phyloP scores from a whole-genome alignment of 1,140 invertebrate species.

The Dinoponera quadriceps region DNA sequence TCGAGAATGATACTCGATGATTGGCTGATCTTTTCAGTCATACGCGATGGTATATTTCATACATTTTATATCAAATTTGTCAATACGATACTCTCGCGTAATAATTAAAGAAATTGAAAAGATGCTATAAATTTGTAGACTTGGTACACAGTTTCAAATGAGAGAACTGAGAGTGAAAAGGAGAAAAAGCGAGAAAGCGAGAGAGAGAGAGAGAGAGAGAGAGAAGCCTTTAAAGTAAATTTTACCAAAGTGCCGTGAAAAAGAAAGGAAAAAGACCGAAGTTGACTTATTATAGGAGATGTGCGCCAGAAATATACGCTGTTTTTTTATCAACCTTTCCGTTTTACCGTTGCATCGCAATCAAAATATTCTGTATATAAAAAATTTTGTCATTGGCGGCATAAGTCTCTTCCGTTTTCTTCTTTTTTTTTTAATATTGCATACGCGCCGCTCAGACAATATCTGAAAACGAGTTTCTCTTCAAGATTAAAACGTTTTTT shows the following conservation, averaged over 20 bases:
- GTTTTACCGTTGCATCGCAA: constrained; percentile 48
- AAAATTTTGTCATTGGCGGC: constrained; percentile 5
- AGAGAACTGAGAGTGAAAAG: constrained; percentile 9
- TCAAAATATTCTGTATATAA: constrained; percentile 58
- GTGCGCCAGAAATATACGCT: constrained; percentile 48
- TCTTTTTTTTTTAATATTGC: not conserved
- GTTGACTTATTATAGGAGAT: constrained; percentile 63
- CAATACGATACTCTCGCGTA: constrained; percentile 34
- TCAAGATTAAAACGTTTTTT: constrained; percentile 6
- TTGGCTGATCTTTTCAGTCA: constrained; percentile 53
- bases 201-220: not conserved
- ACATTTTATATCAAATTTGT: constrained; percentile 63
- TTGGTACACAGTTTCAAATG: constrained; percentile 53
- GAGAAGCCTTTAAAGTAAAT: constrained; percentile 65
- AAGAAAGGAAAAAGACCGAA: constrained; percentile 23
- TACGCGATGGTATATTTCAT: constrained; percentile 27
- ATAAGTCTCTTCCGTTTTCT: not conserved
- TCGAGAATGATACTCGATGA: constrained; percentile 46
- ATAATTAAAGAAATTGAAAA: constrained; percentile 56
- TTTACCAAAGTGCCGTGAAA: constrained; percentile 75
- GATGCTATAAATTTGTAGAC: constrained; percentile 71
- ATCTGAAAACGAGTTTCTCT: constrained; percentile 16
- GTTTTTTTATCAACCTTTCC: constrained; percentile 54
- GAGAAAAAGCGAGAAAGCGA: not conserved
- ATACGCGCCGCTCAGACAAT: constrained; percentile 17